phyloP scores from a whole-genome alignment of 1,140 invertebrate genomes.

The Cylas formicarius region DNA sequence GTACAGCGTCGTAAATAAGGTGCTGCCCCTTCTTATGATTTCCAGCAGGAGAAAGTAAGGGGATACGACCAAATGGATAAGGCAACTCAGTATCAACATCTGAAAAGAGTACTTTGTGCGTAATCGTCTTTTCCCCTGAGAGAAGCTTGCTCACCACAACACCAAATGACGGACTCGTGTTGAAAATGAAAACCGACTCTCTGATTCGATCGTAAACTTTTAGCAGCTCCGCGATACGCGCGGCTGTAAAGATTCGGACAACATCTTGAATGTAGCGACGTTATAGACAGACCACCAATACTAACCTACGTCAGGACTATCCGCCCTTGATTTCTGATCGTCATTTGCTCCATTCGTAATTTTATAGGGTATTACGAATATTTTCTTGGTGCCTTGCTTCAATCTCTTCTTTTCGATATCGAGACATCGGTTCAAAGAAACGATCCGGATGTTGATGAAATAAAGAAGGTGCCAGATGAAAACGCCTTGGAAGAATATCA shows the following conservation, averaged over 20 bases:
- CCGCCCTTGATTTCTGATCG: too few species aligned
- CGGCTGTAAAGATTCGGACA: conserved; percentile 10
- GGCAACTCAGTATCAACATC: conserved; percentile 54
- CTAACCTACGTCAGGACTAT: conserved; percentile 3
- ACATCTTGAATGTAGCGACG: conserved; percentile 2
- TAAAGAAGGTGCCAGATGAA: conserved; percentile 21
- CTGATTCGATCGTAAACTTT: conserved; percentile 9
- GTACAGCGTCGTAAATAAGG: conserved; percentile 47
- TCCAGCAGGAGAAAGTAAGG: conserved; percentile 64
- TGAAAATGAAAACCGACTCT: conserved; percentile 10
- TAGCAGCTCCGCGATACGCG: conserved; percentile 3
- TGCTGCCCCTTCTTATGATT: conserved; percentile 42
- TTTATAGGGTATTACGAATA: not conserved
- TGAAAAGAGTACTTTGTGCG: conserved; percentile 16
- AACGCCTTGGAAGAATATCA: conserved; percentile 20
- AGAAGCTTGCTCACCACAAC: conserved; percentile 17
- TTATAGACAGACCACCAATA: conserved; percentile 3
- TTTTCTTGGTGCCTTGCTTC: conserved; percentile 6
- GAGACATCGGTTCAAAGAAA: conserved; percentile 10
- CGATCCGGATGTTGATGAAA: conserved; percentile 18
- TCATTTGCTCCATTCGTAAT: not conserved
- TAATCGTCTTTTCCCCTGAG: too few species aligned
- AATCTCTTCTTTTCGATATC: conserved; percentile 4
- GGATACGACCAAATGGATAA: conserved; percentile 63
- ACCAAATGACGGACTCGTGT: conserved; percentile 6